Base-by-base conservation (phyloP, 2,888 invertebrate genomes). In the Parnassius mnemosyne region DNA sequence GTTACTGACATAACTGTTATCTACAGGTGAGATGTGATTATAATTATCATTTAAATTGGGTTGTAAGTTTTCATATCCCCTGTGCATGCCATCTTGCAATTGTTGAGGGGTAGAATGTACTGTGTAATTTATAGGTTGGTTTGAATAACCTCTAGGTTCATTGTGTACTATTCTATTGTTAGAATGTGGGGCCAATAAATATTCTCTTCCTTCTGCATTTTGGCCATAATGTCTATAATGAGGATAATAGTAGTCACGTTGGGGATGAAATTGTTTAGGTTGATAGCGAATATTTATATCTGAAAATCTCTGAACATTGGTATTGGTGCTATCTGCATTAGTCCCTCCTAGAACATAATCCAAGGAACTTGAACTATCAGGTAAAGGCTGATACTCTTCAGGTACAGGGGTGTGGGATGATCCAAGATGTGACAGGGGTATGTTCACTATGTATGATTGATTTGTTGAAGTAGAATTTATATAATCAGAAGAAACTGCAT, bases 361-460 rank as follows among this genome's bases (percentile, higher is more conserved):
- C 53, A 85, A 73, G 49, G 87, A 84, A 68, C 87, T 88, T 7
- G 89, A 88, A 69, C 87, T 91, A 64, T 90, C 89, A 16, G 89
- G 91, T 43, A 91, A 67, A 2, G 91, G 91, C 68, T 89, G 91
- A 65, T 91, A 91, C 69, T 91, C 90, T 69, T 90, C 89, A 20
- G 91, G 90, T 3, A 90, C 82, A 43, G 91, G 91, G 12, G 91
- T 90, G 66, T 77, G 86, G n/a, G 86, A 78, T 20, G 83, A 77
- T 16, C 77, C 75, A 53, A 86, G 85, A 51, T 83, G 85, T 49
- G 79, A 69, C 12, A 84, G 68, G 9, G 85, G 78, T 56, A 85
- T 69, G 68, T 83, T 83, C 11, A 83, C 74, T 71, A 84, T 85
- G 70, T 84, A 84, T 16, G 79, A 73, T 55, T 81, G 85, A 60